Base-by-base conservation (phyloP, 2,888 invertebrate genomes). In the Cerastis rubricosa region DNA sequence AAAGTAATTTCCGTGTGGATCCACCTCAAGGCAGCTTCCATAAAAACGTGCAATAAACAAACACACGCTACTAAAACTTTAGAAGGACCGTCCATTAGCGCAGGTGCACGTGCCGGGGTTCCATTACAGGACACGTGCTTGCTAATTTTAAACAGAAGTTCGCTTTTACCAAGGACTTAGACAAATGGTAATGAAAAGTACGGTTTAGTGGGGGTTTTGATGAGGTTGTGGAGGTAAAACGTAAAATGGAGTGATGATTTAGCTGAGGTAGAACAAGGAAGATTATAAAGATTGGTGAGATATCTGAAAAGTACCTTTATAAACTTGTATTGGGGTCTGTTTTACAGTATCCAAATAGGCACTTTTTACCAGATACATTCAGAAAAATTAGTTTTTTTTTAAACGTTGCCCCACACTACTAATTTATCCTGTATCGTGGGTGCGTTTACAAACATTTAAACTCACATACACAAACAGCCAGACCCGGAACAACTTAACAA, bases 21-120 rank as follows among this genome's bases (percentile, higher is more conserved):
- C 59, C 29, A 61, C 61, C 29, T 61, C 5, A 19, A 35, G 61
- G 11, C 35, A 74, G 40, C 59, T 8, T 51, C 47, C 57, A 61
- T 65, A 81, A 76, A 70, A 76, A 63, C 69, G 65, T 12, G n/a
- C 61, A 61, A 61, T 71, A 63, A 57, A 86, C 49, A 78, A 78
- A 66, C 65, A 78, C 51, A 61, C 49, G 29, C 35, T 75, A 75
- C 63, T 85, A 85, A 83, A 88, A 87, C 63, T 80, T 88, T 80
- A 74, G 54, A 76, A 86, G 71, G 66, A 76, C 74, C 69, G 74
- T 87, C 83, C 88, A 88, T 87, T 87, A 87, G 85, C 83, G 40
- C 83, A 83, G 88, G 88, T 85, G 88, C 79, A 79, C 84, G 86
- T 86, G 57, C 51, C 71, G 0, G 11, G 49, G 59, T 49, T 76